phyloP scores from a whole-genome alignment of 1,140 invertebrate species.

The Leptopilina boulardi region DNA sequence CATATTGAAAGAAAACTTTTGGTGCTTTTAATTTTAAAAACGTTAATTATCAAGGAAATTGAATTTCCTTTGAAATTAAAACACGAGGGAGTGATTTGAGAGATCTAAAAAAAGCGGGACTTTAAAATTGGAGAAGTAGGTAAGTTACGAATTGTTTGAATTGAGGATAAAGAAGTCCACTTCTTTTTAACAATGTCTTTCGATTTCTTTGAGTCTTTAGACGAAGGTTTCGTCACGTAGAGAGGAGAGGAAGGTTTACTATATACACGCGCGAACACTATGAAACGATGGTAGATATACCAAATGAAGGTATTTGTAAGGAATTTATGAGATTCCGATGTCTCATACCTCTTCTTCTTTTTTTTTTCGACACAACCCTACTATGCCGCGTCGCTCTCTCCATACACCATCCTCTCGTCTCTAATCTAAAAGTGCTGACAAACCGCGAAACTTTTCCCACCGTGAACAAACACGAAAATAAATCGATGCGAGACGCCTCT shows the following conservation, averaged over 20 bases:
- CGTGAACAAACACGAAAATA: conserved; percentile 74
- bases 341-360: conserved; percentile 48
- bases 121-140: conserved; percentile 1
- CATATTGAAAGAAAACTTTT: too few species aligned
- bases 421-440: conserved; percentile 74
- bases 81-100: not conserved
- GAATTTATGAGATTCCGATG: conserved; percentile 71
- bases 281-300: conserved; percentile 54
- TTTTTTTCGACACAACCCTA: conserved; percentile 41
- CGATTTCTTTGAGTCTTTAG: conserved; percentile 16
- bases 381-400: conserved; percentile 41
- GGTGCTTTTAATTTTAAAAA: too few species aligned
- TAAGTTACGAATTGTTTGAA: conserved; percentile 8
- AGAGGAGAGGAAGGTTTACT: not conserved
- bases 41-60: not conserved
- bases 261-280: not conserved
- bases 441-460: conserved; percentile 73
- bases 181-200: not conserved
- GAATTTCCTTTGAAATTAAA: not conserved
- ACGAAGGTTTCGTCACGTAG: conserved; percentile 16
- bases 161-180: not conserved
- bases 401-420: conserved; percentile 37
- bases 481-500: conserved; percentile 65
- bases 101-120: not conserved
- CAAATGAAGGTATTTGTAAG: conserved; percentile 68